Percentiles rank a stretch among this genome's conserved stretches.
Evolutionary conservation across 2,797 vertebrate genomes (phyloP).

Genomic region (Tarsius wallacei): DNA sequence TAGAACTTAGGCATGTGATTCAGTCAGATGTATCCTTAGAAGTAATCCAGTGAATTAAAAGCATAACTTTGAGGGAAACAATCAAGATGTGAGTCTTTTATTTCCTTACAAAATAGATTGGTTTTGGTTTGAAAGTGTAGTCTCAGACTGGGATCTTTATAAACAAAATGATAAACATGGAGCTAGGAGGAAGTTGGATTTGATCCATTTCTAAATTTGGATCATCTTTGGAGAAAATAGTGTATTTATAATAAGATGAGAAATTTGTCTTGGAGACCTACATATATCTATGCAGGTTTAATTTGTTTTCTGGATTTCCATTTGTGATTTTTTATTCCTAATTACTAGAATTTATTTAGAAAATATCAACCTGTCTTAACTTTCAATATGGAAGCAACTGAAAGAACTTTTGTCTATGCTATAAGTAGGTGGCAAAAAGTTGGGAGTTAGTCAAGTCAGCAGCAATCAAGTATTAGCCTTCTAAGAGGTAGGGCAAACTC

Average conservation of each 20-base stretch:
- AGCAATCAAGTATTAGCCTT: background rate
- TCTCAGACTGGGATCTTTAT: background rate
- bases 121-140: background rate
- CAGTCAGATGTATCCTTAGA: background rate
- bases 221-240: background rate
- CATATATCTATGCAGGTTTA: background rate
- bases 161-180: constrained; percentile 3
- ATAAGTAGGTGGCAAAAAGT: background rate
- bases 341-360: constrained; percentile 49
- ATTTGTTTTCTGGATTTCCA: constrained; percentile 24
- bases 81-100: background rate
- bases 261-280: background rate
- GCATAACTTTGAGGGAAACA: background rate
- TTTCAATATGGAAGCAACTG: constrained; percentile 20
- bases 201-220: background rate
- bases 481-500: background rate
- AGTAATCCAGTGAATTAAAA: constrained; percentile 39
- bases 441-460: background rate
- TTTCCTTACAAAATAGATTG: constrained; percentile 11
- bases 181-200: background rate
- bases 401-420: constrained; percentile 17
- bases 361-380: constrained; percentile 28
- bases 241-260: background rate
- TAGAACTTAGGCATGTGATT: background rate
- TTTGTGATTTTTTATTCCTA: background rate